Evolutionary conservation across 2,888 invertebrate species (phyloP), one percentile per base, ranked within the genome.

Genomic region (Lepidochrysops patricia): DNA sequence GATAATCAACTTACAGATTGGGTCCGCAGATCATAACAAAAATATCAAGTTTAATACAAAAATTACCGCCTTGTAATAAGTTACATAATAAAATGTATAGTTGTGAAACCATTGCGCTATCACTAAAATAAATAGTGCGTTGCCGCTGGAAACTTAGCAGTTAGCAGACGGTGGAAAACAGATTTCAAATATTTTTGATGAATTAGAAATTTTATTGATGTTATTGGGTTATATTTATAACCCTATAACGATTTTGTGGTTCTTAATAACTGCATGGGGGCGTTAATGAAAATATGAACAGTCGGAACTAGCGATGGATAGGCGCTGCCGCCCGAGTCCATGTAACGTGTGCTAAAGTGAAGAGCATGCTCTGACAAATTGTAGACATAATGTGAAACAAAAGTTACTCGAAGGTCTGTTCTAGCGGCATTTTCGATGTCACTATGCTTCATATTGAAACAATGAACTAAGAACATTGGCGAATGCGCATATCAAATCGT

Each of bases 51-150:
- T 15, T 13, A 52, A 52, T 7, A 26, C 26, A 27, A 52, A 26
- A 26, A 52, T 27, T 27, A 52, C 43, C 9, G 19, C 1, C 43
- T 43, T 43, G 19, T 54, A 54, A 54, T 29, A 54, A 54, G 32
- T 54, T 27, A 54, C 19, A 29, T 29, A 54, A 54, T 19, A 54
- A 26, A 54, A 15, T 29, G 26, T 9, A 27, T 32, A 29, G 54
- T 54, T 54, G 15, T 9, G 54, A 54, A 54, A 54, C 15, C 2
- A 19, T 54, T 54, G 54, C 54, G 48, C 23, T 23, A 23, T 49
- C 48, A 54, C 27, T 29, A 54, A 27, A 54, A 32, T 32, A 54
- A 54, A 54, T 54, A 54, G 54, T 29, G 54, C 54, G 54, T 54
- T 54, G 29, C 54, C 29, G 52, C 27, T 52, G 13, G 32, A 32